Evolutionary conservation across 2,888 invertebrate genomes (phyloP).

Genomic region (Nymphalis urticae): DNA sequence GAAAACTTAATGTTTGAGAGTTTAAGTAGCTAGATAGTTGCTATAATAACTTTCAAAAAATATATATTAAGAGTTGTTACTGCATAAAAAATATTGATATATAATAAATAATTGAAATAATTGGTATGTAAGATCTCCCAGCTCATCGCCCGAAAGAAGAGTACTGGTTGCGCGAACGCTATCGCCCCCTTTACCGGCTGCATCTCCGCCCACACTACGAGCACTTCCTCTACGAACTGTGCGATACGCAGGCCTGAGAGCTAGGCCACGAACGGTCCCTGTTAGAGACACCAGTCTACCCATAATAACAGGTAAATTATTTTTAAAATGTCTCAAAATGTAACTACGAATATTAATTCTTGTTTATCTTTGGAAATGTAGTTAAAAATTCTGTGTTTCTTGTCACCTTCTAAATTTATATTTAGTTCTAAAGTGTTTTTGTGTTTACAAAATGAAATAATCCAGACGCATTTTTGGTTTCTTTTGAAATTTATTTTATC

Average conservation of each 20-base stretch:
- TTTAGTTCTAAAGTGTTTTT: too few relatives aligned
- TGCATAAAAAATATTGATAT: too few relatives aligned
- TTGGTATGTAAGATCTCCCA: constrained; percentile 65
- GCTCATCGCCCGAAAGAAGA: constrained; percentile 70
- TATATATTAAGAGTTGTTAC: not conserved
- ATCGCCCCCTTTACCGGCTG: constrained; percentile 64
- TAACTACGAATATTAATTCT: too few relatives aligned
- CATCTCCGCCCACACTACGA: constrained; percentile 57
- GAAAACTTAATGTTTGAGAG: too few relatives aligned
- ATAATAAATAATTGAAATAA: not conserved
- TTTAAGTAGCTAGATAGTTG: too few relatives aligned
- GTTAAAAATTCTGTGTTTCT: too few relatives aligned
- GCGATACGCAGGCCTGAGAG: constrained; percentile 48
- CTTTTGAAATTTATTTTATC: not conserved
- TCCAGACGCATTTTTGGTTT: too few relatives aligned
- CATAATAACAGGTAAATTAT: constrained; percentile 57
- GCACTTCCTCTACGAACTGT: constrained; percentile 62
- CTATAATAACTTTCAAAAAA: not conserved
- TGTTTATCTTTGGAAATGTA: not conserved
- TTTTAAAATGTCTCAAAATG: not conserved
- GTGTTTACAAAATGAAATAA: too few relatives aligned
- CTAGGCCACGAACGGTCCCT: constrained; percentile 49
- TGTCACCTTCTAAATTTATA: too few relatives aligned
- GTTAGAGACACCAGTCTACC: constrained; percentile 58
- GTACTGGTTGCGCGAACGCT: constrained; percentile 63